Evolutionary conservation across 2,113 vertebrate genomes (phyloP).

Genomic region (Microtus ochrogaster): DNA sequence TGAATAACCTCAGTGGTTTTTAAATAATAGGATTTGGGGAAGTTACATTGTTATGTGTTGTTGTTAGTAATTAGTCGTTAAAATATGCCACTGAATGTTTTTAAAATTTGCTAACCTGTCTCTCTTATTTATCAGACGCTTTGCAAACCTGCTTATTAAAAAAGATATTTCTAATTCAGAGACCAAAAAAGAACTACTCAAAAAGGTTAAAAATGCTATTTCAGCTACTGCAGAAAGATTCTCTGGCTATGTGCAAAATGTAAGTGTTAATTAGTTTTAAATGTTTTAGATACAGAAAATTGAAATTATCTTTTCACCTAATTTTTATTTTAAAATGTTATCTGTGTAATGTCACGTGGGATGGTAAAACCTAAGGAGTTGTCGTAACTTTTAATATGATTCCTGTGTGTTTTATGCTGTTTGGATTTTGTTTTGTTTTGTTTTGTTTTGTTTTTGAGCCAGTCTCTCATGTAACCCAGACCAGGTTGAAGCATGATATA

Average conservation of each 20-base stretch:
- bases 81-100: neutral
- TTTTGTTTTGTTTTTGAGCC: neutral
- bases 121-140: slow-evolving; percentile 89
- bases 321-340: slow-evolving; percentile 56
- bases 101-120: slow-evolving; percentile 36
- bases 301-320: neutral
- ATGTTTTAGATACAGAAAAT: slow-evolving; percentile 46
- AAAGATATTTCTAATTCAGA: slow-evolving; percentile 97
- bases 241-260: slow-evolving; percentile 99
- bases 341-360: neutral
- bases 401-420: slow-evolving; percentile 7
- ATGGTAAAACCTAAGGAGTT: slow-evolving; percentile 47
- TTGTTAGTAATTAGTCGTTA: slow-evolving; percentile 43
- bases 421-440: neutral
- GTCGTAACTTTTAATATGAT: neutral
- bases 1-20: slow-evolving; percentile 13
- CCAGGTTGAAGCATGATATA: neutral
- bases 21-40: slow-evolving; percentile 46
- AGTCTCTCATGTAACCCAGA: neutral
- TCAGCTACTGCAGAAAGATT: slow-evolving; percentile 98
- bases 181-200: slow-evolving; percentile 96
- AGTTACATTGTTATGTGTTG: slow-evolving; percentile 36
- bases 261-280: slow-evolving; percentile 85
- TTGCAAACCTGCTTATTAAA: slow-evolving; percentile 96
- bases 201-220: slow-evolving; percentile 98